Percentiles rank a stretch among this genome's conserved stretches.
These are phyloP conservation scores for Xiphias gladius DNA, from an alignment of 2,113 vertebrate genomes.

Conservation along the genomic window DNA sequence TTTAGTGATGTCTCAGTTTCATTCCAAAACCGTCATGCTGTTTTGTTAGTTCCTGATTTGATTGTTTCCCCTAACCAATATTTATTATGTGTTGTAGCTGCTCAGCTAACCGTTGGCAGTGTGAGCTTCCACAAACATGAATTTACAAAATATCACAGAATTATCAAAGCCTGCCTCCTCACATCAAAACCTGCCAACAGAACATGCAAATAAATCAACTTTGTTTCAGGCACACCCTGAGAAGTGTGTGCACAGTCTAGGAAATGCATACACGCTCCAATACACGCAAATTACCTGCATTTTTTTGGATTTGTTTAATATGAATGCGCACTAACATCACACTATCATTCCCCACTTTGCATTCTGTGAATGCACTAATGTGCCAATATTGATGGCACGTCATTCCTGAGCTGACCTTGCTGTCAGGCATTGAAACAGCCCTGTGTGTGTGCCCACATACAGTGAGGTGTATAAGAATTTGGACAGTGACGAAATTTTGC, in stretches of 20 bases:
- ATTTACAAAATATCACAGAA: constrained; percentile 52
- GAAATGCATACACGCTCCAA: not conserved
- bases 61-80: constrained; percentile 58
- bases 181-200: constrained; percentile 47
- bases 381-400: constrained; percentile 36
- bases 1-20: constrained; percentile 35
- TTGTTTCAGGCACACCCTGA: constrained; percentile 10
- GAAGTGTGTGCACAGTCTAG: not conserved
- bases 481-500: no score
- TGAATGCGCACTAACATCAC: constrained; percentile 6
- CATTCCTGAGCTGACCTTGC: constrained; percentile 43
- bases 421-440: constrained; percentile 20
- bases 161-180: constrained; percentile 35
- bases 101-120: constrained; percentile 60
- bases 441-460: not conserved
- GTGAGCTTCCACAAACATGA: constrained; percentile 57
- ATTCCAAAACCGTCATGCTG: constrained; percentile 38
- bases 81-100: constrained; percentile 51
- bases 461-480: no score
- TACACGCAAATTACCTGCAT: not conserved
- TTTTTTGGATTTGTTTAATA: constrained; percentile 28
- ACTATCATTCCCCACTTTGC: constrained; percentile 15
- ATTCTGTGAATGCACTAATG: constrained; percentile 36
- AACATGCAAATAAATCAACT: constrained; percentile 30
- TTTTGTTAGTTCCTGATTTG: constrained; percentile 63